phyloP scores from a whole-genome alignment of 1,140 invertebrate species.

The Drosophila punjabiensis region DNA sequence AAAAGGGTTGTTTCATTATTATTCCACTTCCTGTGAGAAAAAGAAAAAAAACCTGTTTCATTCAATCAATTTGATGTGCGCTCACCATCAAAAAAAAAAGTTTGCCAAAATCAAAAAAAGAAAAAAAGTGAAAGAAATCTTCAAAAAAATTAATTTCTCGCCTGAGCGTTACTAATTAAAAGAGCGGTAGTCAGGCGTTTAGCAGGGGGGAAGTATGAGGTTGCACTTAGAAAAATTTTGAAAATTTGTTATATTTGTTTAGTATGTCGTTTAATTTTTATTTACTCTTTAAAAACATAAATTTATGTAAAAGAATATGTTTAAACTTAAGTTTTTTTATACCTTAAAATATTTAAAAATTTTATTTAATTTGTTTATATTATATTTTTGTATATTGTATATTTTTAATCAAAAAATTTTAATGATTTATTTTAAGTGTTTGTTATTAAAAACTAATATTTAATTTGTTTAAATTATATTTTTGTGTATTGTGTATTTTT shows the following conservation, averaged over 20 bases:
- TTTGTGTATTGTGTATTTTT: no score
- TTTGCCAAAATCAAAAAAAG: conserved; percentile 28
- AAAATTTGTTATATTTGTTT: no score
- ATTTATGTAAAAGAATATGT: no score
- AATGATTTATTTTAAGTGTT: no score
- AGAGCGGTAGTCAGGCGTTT: conserved; percentile 30
- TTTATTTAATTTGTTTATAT: no score
- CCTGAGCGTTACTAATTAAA: conserved; percentile 76
- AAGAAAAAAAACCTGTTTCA: conserved; percentile 37
- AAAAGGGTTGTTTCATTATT: conserved; percentile 54
- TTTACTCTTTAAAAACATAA: neutral
- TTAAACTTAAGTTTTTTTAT: no score
- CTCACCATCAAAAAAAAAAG: conserved; percentile 20
- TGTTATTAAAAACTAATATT: no score
- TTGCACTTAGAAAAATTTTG: conserved; percentile 5
- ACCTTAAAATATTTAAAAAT: no score
- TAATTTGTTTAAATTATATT: no score
- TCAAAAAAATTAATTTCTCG: conserved; percentile 64
- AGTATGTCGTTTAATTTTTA: no score
- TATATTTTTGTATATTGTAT: no score
- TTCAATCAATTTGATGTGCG: conserved; percentile 64
- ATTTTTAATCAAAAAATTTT: no score
- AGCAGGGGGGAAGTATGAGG: conserved; percentile 9
- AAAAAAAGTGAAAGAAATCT: conserved; percentile 36
- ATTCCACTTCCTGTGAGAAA: conserved; percentile 5